These are phyloP conservation scores for Pyrrhia umbra DNA, from an alignment of 2,888 invertebrate genomes.

Conservation along the genomic window DNA sequence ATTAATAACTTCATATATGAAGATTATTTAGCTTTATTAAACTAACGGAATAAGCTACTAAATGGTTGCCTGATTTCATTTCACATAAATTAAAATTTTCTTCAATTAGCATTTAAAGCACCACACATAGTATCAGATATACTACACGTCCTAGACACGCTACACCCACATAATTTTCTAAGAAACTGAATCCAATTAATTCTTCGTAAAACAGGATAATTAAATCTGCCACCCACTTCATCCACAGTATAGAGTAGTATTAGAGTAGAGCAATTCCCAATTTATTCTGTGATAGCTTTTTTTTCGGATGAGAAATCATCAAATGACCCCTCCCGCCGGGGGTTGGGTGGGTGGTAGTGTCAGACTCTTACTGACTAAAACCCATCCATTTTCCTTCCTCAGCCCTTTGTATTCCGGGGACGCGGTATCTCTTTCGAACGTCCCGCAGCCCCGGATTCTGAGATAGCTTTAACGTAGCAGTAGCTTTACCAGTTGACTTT, in stretches of 20 bases:
- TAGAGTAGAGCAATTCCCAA: constrained; percentile 22
- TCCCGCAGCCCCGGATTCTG: too few species aligned
- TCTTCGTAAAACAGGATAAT: constrained; percentile 41
- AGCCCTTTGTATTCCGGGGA: too few species aligned
- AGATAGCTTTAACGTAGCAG: constrained; percentile 28
- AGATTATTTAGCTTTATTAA: too few species aligned
- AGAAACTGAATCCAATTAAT: constrained; percentile 59
- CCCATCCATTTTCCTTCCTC: too few species aligned
- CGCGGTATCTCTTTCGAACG: too few species aligned
- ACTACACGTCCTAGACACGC: constrained; percentile 14
- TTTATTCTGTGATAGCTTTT: too few species aligned
- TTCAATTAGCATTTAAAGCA: constrained; percentile 19
- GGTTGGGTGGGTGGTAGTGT: too few species aligned
- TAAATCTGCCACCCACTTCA: constrained; percentile 33
- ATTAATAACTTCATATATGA: too few species aligned
- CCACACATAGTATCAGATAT: constrained; percentile 16
- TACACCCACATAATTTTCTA: constrained; percentile 46
- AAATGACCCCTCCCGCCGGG: too few species aligned
- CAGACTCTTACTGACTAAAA: too few species aligned
- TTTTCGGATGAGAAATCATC: too few species aligned
- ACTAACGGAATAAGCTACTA: too few species aligned
- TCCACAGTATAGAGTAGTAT: constrained; percentile 13
- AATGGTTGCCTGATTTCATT: constrained; percentile 2
- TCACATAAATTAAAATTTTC: constrained; percentile 21
- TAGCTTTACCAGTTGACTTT: constrained; percentile 34